phyloP scores from a whole-genome alignment of 2,888 invertebrate species.

The Drosophila neoperkinsi region DNA sequence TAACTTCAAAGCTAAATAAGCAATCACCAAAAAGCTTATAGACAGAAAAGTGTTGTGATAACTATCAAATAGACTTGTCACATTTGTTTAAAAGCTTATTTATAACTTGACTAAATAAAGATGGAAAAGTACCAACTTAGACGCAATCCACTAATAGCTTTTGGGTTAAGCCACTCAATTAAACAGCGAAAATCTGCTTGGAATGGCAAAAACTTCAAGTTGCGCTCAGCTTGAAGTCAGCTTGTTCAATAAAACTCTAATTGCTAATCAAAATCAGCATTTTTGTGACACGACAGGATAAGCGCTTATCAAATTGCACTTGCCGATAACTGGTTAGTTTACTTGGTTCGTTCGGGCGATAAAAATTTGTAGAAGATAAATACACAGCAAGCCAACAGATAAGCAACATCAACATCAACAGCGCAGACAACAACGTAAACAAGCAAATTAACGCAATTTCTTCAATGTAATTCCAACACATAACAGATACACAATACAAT shows the following conservation, averaged over 20 bases:
- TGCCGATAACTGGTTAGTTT: constrained; percentile 64
- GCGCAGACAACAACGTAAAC: constrained; percentile 63
- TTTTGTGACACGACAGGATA: constrained; percentile 75
- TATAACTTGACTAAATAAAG: constrained; percentile 9
- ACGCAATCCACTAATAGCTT: constrained; percentile 18
- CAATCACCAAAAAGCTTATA: not conserved
- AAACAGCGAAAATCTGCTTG: constrained; percentile 29
- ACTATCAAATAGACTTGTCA: constrained; percentile 7
- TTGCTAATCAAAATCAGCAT: constrained; percentile 76
- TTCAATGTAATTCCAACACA: constrained; percentile 33
- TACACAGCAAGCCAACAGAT: constrained; percentile 37
- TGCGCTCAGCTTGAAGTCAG: constrained; percentile 59
- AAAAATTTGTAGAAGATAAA: constrained; percentile 64
- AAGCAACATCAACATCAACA: constrained; percentile 44
- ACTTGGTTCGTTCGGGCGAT: constrained; percentile 52
- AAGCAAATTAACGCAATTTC: constrained; percentile 75
- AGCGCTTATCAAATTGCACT: constrained; percentile 71
- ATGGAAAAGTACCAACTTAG: constrained; percentile 2
- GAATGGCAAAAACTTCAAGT: constrained; percentile 31
- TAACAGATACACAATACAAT: constrained; percentile 50
- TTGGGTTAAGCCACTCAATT: constrained; percentile 44
- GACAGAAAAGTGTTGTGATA: not conserved
- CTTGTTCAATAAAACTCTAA: constrained; percentile 74
- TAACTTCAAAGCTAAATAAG: not conserved
- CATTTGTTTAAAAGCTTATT: not conserved